Conservation (phyloP, 2,888 invertebrate genomes). For the Galeopsomyia nigrocyanea region DNA sequence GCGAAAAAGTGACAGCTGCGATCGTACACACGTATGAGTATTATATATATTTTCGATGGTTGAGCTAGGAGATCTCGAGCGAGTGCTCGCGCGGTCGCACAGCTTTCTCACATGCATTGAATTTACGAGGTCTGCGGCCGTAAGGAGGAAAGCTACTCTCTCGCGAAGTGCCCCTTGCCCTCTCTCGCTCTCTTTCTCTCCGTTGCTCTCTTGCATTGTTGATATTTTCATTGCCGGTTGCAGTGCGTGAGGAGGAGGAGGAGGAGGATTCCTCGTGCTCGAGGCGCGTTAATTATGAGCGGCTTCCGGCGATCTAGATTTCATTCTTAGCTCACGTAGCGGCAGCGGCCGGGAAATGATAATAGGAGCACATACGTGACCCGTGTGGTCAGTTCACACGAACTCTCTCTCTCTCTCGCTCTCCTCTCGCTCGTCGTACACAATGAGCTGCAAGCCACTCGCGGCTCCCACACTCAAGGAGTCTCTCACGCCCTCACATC, state of each 20-base stretch:
- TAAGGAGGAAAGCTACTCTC: background rate
- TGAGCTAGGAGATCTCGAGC: too few species aligned
- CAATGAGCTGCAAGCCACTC: conserved; percentile 66
- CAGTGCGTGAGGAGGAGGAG: too few species aligned
- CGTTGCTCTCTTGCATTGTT: conserved; percentile 23
- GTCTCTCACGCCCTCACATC: conserved; percentile 69
- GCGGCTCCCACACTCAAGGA: conserved; percentile 66
- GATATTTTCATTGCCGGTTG: conserved; percentile 39
- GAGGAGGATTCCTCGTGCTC: conserved; percentile 17
- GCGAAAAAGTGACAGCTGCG: conserved; percentile 36
- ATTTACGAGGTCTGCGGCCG: conserved; percentile 14
- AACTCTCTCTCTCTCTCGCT: conserved; percentile 36
- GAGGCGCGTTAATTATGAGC: conserved; percentile 67
- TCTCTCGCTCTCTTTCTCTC: conserved; percentile 27
- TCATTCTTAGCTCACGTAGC: conserved; percentile 65
- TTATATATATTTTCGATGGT: too few species aligned
- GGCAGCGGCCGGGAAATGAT: conserved; percentile 65
- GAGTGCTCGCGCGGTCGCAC: background rate
- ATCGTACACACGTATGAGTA: conserved; percentile 10
- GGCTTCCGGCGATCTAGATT: conserved; percentile 70
- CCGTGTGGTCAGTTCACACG: conserved; percentile 70
- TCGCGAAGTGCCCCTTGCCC: background rate
- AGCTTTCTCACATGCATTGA: conserved; percentile 10
- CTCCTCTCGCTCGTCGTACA: conserved; percentile 45
- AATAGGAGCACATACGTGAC: conserved; percentile 67